Percentiles rank a stretch among this genome's conserved stretches.
These are phyloP conservation scores for Octopus sinensis DNA, from an alignment of 1,140 invertebrate species.

Conservation along the genomic window DNA sequence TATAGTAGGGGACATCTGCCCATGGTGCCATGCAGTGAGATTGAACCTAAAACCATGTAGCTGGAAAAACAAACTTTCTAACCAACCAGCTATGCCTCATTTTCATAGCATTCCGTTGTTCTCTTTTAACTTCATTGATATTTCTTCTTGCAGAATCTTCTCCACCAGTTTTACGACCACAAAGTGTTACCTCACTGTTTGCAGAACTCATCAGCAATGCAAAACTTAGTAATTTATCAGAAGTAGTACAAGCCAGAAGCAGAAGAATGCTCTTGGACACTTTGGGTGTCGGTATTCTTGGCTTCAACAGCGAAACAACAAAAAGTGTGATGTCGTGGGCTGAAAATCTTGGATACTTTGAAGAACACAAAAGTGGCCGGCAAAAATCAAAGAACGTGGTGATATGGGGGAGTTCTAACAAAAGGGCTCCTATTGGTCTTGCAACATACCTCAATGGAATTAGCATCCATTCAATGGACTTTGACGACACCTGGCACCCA, in stretches of 20 bases:
- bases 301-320: slow-evolving; percentile 36
- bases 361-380: background rate
- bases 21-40: too few species aligned
- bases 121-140: too few species aligned
- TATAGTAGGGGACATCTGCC: too few species aligned
- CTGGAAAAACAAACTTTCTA: too few species aligned
- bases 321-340: slow-evolving; percentile 26
- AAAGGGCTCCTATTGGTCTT: slow-evolving; percentile 28
- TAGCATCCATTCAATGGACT: slow-evolving; percentile 46
- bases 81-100: too few species aligned
- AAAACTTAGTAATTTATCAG: slow-evolving; percentile 30
- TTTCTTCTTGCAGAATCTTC: too few species aligned
- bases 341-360: background rate
- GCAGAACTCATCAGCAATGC: slow-evolving; percentile 32
- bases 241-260: slow-evolving; percentile 32
- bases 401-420: slow-evolving; percentile 37
- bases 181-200: background rate
- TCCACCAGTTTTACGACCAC: too few species aligned
- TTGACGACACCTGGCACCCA: slow-evolving; percentile 48
- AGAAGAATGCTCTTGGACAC: slow-evolving; percentile 45
- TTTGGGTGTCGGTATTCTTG: slow-evolving; percentile 43
- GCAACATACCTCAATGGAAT: slow-evolving; percentile 43
- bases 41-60: too few species aligned
- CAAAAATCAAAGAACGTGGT: slow-evolving; percentile 9
- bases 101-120: too few species aligned